Percentiles rank a stretch among this genome's conserved stretches.
Evolutionary conservation across 2,888 invertebrate genomes (phyloP).

Genomic region (Carterocephalus palaemon): DNA sequence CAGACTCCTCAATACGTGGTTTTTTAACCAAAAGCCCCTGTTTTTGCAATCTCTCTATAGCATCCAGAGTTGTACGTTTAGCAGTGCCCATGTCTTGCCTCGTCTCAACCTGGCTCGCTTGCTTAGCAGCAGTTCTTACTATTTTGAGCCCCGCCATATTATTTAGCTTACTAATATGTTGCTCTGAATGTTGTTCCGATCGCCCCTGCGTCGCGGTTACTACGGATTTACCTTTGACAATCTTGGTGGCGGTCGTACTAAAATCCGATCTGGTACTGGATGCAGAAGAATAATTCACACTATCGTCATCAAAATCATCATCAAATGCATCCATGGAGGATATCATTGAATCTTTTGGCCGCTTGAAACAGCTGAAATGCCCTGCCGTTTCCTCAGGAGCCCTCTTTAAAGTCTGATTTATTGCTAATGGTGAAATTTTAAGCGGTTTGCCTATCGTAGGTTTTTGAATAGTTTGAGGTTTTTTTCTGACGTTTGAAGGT

Average conservation of each 20-base stretch:
- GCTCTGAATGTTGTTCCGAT: conserved; percentile 56
- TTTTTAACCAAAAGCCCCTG: conserved; percentile 69
- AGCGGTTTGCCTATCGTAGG: conserved; percentile 44
- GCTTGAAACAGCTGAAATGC: conserved; percentile 67
- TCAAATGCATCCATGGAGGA: conserved; percentile 46
- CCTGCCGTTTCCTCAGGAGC: conserved; percentile 45
- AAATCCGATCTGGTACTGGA: conserved; percentile 53
- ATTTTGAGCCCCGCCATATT: conserved; percentile 57
- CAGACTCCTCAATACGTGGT: conserved; percentile 53
- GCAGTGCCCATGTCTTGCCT: conserved; percentile 49
- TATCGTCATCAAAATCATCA: conserved; percentile 34
- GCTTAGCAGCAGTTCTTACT: conserved; percentile 55
- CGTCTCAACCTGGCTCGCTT: conserved; percentile 52
- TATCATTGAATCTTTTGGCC: conserved; percentile 60
- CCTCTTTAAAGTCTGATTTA: conserved; percentile 45
- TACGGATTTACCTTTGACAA: conserved; percentile 52
- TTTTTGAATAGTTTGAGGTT: conserved; percentile 31
- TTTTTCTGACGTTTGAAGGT: conserved; percentile 34
- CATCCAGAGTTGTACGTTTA: conserved; percentile 58
- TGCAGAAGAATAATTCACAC: conserved; percentile 46
- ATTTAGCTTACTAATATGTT: conserved; percentile 55
- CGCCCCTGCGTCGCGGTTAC: conserved; percentile 56
- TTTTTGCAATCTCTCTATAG: conserved; percentile 67
- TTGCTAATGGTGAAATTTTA: conserved; percentile 54
- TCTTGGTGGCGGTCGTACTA: conserved; percentile 51